A percentile compares a stretch with the other conserved stretches of the same genome.
Evolutionary conservation across 2,113 vertebrate species (phyloP).

Genomic region (Ochotona curzoniae): DNA sequence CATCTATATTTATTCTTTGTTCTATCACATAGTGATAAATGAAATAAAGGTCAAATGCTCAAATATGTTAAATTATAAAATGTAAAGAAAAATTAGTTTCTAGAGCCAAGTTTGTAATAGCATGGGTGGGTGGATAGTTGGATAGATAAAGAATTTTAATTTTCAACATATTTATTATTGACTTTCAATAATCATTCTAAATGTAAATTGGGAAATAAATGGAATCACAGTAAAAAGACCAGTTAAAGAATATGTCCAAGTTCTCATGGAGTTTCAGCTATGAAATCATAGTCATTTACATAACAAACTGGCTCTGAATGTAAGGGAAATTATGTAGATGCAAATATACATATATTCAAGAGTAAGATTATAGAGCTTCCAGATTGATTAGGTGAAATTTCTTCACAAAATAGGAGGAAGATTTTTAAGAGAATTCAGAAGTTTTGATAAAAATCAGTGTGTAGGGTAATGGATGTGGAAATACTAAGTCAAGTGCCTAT

Average conservation of each 20-base stretch:
- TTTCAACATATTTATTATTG: neutral
- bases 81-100: neutral
- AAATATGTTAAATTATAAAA: neutral
- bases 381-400: neutral
- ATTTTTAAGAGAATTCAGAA: neutral
- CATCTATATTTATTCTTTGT: neutral
- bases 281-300: no score
- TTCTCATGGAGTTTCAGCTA: neutral
- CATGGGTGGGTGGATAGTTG: neutral
- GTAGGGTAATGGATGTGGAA: neutral
- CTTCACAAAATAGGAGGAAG: neutral
- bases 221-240: neutral
- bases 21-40: neutral
- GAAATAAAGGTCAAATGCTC: neutral
- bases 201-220: neutral
- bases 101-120: neutral
- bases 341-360: neutral
- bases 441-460: neutral
- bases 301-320: neutral
- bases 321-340: neutral
- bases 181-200: neutral
- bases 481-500: neutral
- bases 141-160: neutral
- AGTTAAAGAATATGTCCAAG: neutral
- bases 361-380: neutral